phyloP scores from a whole-genome alignment of 2,113 vertebrate species.

The Scartelaos histophorus region DNA sequence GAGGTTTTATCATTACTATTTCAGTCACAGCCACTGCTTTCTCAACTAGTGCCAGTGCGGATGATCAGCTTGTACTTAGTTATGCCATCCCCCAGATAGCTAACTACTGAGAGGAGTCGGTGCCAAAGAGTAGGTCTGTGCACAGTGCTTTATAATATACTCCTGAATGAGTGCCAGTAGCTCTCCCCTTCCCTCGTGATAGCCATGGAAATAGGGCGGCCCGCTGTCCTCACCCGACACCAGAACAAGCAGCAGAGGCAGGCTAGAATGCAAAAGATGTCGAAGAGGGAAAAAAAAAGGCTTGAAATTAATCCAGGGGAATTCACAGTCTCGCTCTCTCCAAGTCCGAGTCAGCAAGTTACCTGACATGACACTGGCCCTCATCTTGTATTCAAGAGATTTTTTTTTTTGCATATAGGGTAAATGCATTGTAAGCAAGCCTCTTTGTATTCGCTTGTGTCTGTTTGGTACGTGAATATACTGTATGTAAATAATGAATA shows the following conservation, averaged over 20 bases:
- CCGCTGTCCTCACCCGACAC: constrained; percentile 41
- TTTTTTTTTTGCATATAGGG: constrained; percentile 7
- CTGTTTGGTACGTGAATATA: not conserved
- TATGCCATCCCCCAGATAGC: constrained; percentile 45
- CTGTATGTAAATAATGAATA: not conserved
- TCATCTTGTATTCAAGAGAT: constrained; percentile 16
- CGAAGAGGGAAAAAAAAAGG: not conserved
- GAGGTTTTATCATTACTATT: constrained; percentile 18
- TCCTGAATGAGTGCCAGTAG: constrained; percentile 43
- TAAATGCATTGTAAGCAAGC: not conserved
- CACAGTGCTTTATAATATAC: constrained; percentile 31
- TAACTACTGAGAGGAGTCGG: constrained; percentile 22
- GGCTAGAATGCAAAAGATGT: constrained; percentile 23
- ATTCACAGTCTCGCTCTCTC: constrained; percentile 28
- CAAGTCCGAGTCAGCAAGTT: constrained; percentile 8
- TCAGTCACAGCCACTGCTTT: constrained; percentile 16
- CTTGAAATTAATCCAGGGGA: constrained; percentile 38
- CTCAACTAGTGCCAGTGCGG: constrained; percentile 29
- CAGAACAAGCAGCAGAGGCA: constrained; percentile 13
- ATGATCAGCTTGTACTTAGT: constrained; percentile 42
- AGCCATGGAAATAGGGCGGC: constrained; percentile 46
- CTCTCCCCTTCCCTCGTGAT: constrained; percentile 33
- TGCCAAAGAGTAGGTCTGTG: constrained; percentile 38
- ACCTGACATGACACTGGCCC: constrained; percentile 1
- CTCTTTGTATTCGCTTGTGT: not conserved